Evolutionary conservation across 2,888 invertebrate species (phyloP).

Genomic region (Ypsolopha sequella): DNA sequence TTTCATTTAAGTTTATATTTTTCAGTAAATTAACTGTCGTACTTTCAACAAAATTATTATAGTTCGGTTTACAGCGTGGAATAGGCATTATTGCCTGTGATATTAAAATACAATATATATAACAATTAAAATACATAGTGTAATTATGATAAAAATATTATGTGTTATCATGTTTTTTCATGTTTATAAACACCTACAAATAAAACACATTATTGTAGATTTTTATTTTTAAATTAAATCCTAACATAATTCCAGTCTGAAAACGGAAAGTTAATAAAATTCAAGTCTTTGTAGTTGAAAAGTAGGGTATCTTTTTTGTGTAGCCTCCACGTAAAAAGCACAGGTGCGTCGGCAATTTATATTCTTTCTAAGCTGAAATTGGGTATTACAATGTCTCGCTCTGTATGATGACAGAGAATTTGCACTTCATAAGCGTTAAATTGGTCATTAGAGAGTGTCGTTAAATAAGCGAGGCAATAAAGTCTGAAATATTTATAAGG

Average conservation of each 20-base stretch:
- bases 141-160: background rate
- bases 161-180: too few relatives aligned
- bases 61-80: background rate
- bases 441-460: constrained; percentile 55
- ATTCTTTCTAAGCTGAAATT: constrained; percentile 59
- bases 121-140: background rate
- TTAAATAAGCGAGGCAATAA: constrained; percentile 48
- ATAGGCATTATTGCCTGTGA: too few relatives aligned
- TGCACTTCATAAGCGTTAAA: constrained; percentile 66
- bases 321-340: constrained; percentile 5
- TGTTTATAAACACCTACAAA: too few relatives aligned
- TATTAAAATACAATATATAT: too few relatives aligned
- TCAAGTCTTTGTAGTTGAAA: background rate
- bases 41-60: too few relatives aligned
- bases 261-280: background rate
- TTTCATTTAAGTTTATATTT: too few relatives aligned
- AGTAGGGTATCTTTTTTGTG: background rate
- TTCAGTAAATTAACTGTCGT: too few relatives aligned
- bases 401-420: constrained; percentile 60
- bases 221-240: too few relatives aligned
- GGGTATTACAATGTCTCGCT: constrained; percentile 61
- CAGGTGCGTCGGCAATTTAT: constrained; percentile 48
- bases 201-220: too few relatives aligned
- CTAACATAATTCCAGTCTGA: background rate
- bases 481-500: constrained; percentile 51